Evolutionary conservation across 1,140 invertebrate genomes (phyloP).

Genomic region (Pogonomyrmex californicus): DNA sequence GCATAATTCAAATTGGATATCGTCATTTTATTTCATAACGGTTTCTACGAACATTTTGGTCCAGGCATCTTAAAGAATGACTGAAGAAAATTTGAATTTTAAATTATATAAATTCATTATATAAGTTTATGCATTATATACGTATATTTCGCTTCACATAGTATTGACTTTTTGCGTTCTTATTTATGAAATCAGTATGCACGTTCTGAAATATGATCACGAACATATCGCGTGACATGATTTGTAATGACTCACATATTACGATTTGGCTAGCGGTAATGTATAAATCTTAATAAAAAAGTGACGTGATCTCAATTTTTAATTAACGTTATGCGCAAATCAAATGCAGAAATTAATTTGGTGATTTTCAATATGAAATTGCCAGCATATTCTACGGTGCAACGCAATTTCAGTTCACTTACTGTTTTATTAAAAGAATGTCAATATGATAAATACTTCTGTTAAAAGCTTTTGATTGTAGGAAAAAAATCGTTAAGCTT

Average conservation of each 20-base stretch:
- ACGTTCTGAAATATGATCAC: not conserved
- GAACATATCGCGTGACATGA: conserved; percentile 26
- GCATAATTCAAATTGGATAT: not conserved
- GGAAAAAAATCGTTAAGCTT: not conserved
- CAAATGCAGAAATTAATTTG: not conserved
- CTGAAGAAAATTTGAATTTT: not conserved
- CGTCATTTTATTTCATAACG: not conserved
- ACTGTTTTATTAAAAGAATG: not conserved
- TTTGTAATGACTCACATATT: conserved; percentile 3
- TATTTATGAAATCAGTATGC: not conserved
- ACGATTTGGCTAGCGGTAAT: conserved; percentile 7
- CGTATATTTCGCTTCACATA: not conserved
- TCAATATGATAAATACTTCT: not conserved
- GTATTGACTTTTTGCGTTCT: conserved; percentile 9
- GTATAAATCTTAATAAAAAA: conserved; percentile 15
- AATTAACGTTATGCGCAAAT: not conserved
- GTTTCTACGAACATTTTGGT: not conserved
- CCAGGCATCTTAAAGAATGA: not conserved
- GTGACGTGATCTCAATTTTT: not conserved
- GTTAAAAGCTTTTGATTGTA: not conserved
- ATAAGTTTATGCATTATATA: not conserved
- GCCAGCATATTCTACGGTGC: not conserved
- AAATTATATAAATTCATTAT: too few relatives aligned
- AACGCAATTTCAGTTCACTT: not conserved
- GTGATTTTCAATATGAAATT: not conserved